phyloP scores from a whole-genome alignment of 2,888 invertebrate genomes.

The Drosophila histrio region DNA sequence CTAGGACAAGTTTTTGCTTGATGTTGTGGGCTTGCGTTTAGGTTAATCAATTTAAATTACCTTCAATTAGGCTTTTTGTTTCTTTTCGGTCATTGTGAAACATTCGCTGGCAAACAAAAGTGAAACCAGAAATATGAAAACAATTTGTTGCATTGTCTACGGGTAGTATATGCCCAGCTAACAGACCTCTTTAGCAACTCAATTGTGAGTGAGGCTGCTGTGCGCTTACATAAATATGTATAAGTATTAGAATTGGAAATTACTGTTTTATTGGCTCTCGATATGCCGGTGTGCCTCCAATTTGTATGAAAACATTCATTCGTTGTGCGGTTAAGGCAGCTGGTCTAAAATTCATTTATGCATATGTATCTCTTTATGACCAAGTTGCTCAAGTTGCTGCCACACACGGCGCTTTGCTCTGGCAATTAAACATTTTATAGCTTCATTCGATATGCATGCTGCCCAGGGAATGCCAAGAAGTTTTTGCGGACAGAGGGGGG shows the following conservation, averaged over 20 bases:
- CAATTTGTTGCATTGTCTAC: slow-evolving; percentile 48
- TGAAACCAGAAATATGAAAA: slow-evolving; percentile 33
- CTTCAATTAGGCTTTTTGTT: slow-evolving; percentile 77
- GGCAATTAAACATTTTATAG: slow-evolving; percentile 73
- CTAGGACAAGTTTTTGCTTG: slow-evolving; percentile 47
- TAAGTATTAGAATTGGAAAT: slow-evolving; percentile 47
- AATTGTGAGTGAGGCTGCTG: slow-evolving; percentile 23
- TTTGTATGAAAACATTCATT: slow-evolving; percentile 42
- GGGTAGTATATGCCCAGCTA: neutral
- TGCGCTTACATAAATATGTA: slow-evolving; percentile 43
- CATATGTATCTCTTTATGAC: slow-evolving; percentile 48
- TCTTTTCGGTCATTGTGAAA: slow-evolving; percentile 37
- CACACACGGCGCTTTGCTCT: slow-evolving; percentile 42
- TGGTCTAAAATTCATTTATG: slow-evolving; percentile 38
- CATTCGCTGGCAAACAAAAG: slow-evolving; percentile 7
- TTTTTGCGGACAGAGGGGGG: neutral
- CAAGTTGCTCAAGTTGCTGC: slow-evolving; percentile 33
- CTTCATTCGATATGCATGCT: slow-evolving; percentile 77
- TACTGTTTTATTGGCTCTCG: slow-evolving; percentile 31
- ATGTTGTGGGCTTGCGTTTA: slow-evolving; percentile 53
- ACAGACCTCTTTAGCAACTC: slow-evolving; percentile 41
- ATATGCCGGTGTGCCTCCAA: slow-evolving; percentile 36
- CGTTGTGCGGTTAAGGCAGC: slow-evolving; percentile 11
- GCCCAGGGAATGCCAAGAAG: slow-evolving; percentile 33
- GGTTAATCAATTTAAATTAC: slow-evolving; percentile 79